Percentiles rank a stretch among this genome's conserved stretches.
Evolutionary conservation across 2,797 vertebrate species (phyloP).

Genomic region (Lerista edwardsae): DNA sequence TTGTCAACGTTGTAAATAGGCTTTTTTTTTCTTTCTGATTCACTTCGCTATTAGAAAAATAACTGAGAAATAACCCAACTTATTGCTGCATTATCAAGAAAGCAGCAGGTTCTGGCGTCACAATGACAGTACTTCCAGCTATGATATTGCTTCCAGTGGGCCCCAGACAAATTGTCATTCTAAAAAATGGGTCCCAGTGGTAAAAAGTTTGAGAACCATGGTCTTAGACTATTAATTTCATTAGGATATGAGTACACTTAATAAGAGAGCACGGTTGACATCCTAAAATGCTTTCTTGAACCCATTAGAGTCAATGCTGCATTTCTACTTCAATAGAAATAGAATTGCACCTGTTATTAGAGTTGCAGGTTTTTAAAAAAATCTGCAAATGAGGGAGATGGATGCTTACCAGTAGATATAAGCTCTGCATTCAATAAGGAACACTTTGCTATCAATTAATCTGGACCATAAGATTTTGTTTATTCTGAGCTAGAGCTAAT

Average conservation of each 20-base stretch:
- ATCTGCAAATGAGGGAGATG: constrained; percentile 13
- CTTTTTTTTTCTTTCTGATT: no score
- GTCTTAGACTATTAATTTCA: background rate
- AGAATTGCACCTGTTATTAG: background rate
- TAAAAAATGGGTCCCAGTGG: no score
- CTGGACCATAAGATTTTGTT: constrained; percentile 32
- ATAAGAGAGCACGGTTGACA: background rate
- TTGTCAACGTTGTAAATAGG: no score
- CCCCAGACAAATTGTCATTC: no score
- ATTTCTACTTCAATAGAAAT: background rate
- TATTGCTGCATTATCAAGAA: no score
- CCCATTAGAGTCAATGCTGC: background rate
- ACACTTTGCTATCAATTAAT: constrained; percentile 34
- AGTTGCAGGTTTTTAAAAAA: background rate
- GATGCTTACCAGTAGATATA: constrained; percentile 20
- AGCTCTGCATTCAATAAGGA: constrained; percentile 22
- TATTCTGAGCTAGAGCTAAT: constrained; percentile 35
- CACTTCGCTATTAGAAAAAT: no score
- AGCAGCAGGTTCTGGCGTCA: no score
- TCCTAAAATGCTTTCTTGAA: background rate
- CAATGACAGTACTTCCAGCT: no score
- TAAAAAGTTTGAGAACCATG: no score
- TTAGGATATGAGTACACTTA: background rate
- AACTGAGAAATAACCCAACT: no score
- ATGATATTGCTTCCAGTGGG: no score